Percentiles rank a stretch among this genome's conserved stretches.
phyloP scores from a whole-genome alignment of 2,113 vertebrate genomes.

The Brachyhypopomus occidentalis region DNA sequence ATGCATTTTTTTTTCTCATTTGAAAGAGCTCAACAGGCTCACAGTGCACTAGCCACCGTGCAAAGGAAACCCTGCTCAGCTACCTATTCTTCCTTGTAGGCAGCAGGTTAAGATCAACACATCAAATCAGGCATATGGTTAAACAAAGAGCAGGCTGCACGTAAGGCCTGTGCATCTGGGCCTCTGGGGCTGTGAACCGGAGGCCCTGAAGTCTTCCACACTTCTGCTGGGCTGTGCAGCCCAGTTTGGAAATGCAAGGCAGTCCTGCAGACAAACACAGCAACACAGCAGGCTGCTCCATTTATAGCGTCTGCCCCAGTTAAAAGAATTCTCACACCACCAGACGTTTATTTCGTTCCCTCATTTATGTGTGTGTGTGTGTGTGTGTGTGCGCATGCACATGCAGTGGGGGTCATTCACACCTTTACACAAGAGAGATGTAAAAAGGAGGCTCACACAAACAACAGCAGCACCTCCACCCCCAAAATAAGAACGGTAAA shows the following conservation, averaged over 20 bases:
- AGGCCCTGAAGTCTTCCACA: background rate
- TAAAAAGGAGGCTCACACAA: conserved; percentile 18
- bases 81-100: background rate
- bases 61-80: no score
- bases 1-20: no score
- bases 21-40: no score
- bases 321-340: conserved; percentile 38
- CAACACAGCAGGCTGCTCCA: conserved; percentile 19
- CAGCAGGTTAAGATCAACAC: background rate
- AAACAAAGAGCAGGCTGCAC: background rate
- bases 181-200: background rate
- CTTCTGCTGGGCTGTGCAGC: background rate
- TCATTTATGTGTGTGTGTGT: conserved; percentile 15
- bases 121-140: background rate
- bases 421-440: conserved; percentile 21
- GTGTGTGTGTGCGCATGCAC: background rate
- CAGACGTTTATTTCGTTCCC: conserved; percentile 53
- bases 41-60: background rate
- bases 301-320: conserved; percentile 23
- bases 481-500: conserved; percentile 1
- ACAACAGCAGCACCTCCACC: background rate
- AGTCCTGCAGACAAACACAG: conserved; percentile 2
- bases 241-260: conserved; percentile 9
- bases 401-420: conserved; percentile 21
- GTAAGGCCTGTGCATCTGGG: background rate